Conservation (phyloP, 2,113 vertebrate species). For the Edolisoma coerulescens region DNA sequence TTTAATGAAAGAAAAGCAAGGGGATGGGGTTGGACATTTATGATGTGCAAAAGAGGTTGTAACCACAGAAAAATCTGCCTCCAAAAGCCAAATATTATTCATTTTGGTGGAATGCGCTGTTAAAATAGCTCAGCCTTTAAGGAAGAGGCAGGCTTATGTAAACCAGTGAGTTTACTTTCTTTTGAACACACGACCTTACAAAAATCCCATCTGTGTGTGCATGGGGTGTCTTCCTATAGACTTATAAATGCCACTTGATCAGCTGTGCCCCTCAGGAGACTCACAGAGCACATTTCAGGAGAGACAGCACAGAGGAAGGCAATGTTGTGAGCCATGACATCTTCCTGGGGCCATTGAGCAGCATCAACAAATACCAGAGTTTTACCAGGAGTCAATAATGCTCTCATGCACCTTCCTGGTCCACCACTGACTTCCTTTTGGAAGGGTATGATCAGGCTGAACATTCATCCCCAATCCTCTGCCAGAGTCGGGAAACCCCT, state of each 20-base stretch:
- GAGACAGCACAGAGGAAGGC: not conserved
- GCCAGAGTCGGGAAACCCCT: not conserved
- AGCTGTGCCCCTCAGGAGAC: not conserved
- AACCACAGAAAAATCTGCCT: conserved; percentile 59
- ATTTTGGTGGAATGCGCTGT: conserved; percentile 40
- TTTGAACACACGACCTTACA: not conserved
- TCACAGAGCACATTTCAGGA: not conserved
- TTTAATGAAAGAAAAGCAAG: conserved; percentile 59
- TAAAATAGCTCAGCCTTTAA: conserved; percentile 54
- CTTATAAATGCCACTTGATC: fast-evolving
- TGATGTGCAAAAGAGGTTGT: conserved; percentile 57
- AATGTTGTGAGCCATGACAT: too few species aligned
- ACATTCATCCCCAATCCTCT: not conserved
- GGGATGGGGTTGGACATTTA: conserved; percentile 41
- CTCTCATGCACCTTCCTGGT: not conserved
- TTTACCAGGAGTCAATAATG: not conserved
- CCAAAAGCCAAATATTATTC: conserved; percentile 62
- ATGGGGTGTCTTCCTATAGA: not conserved
- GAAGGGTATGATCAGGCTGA: not conserved
- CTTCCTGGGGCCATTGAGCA: not conserved
- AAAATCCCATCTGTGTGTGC: not conserved
- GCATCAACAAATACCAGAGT: not conserved
- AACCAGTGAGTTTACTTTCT: conserved; percentile 5
- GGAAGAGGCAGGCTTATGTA: conserved; percentile 37
- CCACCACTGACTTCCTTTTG: not conserved